Evolutionary conservation across 2,888 invertebrate genomes (phyloP).

Genomic region (Linyphia triangularis): DNA sequence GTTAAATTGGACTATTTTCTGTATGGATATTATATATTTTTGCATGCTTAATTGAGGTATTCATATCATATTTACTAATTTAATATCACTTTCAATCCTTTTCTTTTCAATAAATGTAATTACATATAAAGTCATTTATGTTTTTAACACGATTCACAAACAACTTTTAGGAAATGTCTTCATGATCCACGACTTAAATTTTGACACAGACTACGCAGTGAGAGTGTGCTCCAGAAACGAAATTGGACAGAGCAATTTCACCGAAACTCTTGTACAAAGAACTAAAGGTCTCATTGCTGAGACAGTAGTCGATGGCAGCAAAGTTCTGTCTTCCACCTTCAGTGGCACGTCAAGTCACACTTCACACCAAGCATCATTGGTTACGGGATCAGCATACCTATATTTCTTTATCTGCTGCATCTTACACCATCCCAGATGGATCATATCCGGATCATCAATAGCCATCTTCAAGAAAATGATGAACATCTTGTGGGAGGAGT

Average conservation of each 20-base stretch:
- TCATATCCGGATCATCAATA: constrained; percentile 15
- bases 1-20: no score
- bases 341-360: constrained; percentile 6
- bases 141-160: no score
- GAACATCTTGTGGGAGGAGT: neutral
- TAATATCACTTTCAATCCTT: neutral
- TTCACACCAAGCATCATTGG: neutral
- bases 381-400: neutral
- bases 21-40: no score
- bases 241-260: constrained; percentile 76
- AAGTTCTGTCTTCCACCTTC: constrained; percentile 82
- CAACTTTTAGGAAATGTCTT: constrained; percentile 54
- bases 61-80: neutral
- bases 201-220: constrained; percentile 71
- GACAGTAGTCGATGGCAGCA: constrained; percentile 67
- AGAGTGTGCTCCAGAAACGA: constrained; percentile 75
- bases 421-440: constrained; percentile 12
- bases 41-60: no score
- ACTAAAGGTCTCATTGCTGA: constrained; percentile 69
- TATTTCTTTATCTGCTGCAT: neutral
- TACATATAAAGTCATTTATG: neutral
- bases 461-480: neutral
- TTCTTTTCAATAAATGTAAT: neutral
- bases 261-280: constrained; percentile 50
- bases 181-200: constrained; percentile 60